Evolutionary conservation across 2,113 vertebrate species (phyloP).

Genomic region (Panthera tigris): DNA sequence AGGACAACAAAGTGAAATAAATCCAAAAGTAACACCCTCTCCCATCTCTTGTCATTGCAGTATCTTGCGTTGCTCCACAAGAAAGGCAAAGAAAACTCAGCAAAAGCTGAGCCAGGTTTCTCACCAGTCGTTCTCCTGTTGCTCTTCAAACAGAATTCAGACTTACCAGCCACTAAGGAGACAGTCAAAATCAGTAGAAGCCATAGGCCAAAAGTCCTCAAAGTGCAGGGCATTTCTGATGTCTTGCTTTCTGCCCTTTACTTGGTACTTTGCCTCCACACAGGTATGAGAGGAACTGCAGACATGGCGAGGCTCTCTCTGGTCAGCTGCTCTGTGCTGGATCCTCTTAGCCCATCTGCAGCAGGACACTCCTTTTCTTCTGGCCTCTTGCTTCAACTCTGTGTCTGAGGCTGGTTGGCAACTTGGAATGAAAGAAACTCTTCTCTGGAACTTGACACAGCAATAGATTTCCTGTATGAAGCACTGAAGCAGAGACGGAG

Average conservation of each 20-base stretch:
- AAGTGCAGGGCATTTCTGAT: conserved; percentile 70
- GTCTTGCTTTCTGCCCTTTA: conserved; percentile 65
- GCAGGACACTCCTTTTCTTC: not conserved
- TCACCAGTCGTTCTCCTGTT: not conserved
- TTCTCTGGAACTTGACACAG: conserved; percentile 82
- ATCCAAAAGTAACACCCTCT: not conserved
- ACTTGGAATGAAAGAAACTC: conserved; percentile 77
- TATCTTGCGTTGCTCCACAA: not conserved
- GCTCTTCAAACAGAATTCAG: not conserved
- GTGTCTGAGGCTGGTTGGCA: conserved; percentile 58
- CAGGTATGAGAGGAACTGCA: not conserved
- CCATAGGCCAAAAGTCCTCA: conserved; percentile 57
- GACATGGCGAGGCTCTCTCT: not conserved
- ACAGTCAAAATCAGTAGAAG: conserved; percentile 39
- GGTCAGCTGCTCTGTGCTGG: not conserved
- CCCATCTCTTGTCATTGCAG: not conserved
- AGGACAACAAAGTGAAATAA: not conserved
- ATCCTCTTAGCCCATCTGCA: not conserved
- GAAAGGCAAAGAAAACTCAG: not conserved
- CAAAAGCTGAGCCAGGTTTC: not conserved
- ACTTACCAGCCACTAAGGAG: conserved; percentile 80
- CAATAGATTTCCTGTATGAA: conserved; percentile 85
- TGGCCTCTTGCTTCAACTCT: not conserved
- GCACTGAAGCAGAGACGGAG: conserved; percentile 77
- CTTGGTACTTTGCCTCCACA: conserved; percentile 48